A percentile compares a stretch with the other conserved stretches of the same genome.
Conservation (phyloP, 2,113 vertebrate species). For the Peromyscus californicus region DNA sequence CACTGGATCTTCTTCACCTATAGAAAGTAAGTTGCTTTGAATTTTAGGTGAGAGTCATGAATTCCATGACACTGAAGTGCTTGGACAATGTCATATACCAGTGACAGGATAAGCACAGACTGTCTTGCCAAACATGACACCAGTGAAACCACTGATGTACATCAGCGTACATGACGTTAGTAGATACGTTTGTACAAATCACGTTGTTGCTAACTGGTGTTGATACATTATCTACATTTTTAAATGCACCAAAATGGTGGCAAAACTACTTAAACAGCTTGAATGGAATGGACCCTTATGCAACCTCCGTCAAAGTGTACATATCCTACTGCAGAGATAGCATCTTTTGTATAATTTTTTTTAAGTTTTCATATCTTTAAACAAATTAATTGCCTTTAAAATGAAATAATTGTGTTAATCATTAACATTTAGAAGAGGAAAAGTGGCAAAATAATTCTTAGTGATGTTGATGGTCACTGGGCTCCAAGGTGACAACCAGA, state of each 20-base stretch:
- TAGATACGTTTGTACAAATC: background rate
- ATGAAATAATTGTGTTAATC: background rate
- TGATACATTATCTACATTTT: background rate
- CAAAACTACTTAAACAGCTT: background rate
- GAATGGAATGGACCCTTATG: background rate
- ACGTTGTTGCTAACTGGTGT: background rate
- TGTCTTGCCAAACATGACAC: background rate
- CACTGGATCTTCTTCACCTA: background rate
- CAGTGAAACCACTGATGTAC: background rate
- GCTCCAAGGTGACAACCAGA: background rate
- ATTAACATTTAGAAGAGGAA: background rate
- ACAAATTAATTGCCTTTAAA: background rate
- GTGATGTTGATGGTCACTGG: background rate
- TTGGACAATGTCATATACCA: background rate
- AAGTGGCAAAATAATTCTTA: background rate
- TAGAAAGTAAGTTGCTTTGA: background rate
- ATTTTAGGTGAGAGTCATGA: background rate
- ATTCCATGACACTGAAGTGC: background rate
- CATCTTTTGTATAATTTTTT: background rate
- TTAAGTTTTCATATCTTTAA: background rate
- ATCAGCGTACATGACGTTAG: background rate
- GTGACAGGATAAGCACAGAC: background rate
- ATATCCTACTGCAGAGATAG: background rate
- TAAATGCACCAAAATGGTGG: background rate
- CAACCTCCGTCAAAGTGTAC: fast-evolving